phyloP scores from a whole-genome alignment of 1,140 invertebrate genomes.

The Saccostrea cuccullata region DNA sequence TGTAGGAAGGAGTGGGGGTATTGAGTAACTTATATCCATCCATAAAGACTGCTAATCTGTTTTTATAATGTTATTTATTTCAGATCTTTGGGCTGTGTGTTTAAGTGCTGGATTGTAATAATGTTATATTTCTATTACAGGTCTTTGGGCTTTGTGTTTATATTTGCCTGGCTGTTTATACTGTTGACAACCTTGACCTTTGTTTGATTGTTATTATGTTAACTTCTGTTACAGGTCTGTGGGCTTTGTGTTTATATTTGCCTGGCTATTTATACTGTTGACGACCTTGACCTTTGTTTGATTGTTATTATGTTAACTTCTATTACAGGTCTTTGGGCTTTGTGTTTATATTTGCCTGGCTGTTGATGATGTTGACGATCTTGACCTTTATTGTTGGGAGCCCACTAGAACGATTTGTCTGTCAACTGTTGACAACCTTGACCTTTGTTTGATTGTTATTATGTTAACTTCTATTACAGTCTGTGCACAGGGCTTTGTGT shows the following conservation, averaged over 20 bases:
- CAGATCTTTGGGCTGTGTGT: slow-evolving; percentile 66
- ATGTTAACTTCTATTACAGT: slow-evolving; percentile 54
- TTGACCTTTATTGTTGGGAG: slow-evolving; percentile 60
- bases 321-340: no score
- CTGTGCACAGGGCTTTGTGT: slow-evolving; percentile 66
- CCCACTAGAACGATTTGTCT: slow-evolving; percentile 61
- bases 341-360: no score
- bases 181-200: no score
- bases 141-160: slow-evolving; percentile 65
- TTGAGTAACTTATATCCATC: no score
- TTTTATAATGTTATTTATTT: background rate
- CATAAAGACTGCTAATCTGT: no score
- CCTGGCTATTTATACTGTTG: slow-evolving; percentile 64
- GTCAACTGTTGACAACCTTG: no score
- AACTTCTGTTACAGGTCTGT: slow-evolving; percentile 65
- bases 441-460: no score
- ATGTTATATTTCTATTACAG: slow-evolving; percentile 49
- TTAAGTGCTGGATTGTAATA: no score
- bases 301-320: no score
- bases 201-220: no score
- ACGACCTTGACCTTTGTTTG: slow-evolving; percentile 58
- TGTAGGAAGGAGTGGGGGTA: background rate
- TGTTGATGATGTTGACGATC: slow-evolving; percentile 66
- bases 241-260: slow-evolving; percentile 66
- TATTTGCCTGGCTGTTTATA: no score